Base-by-base conservation (phyloP, 1,140 invertebrate genomes). In the Drosophila pachea region DNA sequence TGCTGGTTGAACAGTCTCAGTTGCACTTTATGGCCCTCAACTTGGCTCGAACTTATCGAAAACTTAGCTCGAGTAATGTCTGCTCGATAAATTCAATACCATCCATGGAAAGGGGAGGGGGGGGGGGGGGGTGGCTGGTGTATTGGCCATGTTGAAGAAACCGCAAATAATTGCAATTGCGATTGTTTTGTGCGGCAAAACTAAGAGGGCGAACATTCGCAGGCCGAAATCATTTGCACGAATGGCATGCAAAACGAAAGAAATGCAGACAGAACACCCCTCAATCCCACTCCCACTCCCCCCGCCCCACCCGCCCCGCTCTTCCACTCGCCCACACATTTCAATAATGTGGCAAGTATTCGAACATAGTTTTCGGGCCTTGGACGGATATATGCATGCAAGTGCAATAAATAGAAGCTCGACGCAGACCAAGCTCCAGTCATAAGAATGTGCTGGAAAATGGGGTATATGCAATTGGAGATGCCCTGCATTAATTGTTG, bases 331-430 rank as follows among this genome's bases (percentile, higher is more conserved):
- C 22, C 22, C 22, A 22, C 22, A 22, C 73, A 82, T 83, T 83
- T 84, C 79, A 81, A 86, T 84, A 86, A 79, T 76, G 81, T 79
- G 49, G 68, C 59, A 79, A 31, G 76, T 78, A 77, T 82, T 73
- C 31, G 12, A 43, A 56, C 68, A 86, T 82, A 82, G 81, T 86
- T 86, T 22, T 47, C 16, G 14, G 54, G 22, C 16, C 14, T 12
- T 12, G 31, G 36, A 48, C 2, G 31, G 36, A n/a, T 12, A 42
- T 42, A 42, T 12, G 40, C 14, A 43, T 0, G 7, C 6, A 43
- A 78, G 75, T 68, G 78, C 78, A 87, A 83, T 83, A 83, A 87
- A 87, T 86, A 86, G 74, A 49, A 52, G 59, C 68, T 66, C 59
- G 66, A 56, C 55, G 48, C 56, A 55, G 50, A 68, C 67, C 48